phyloP scores from a whole-genome alignment of 2,888 invertebrate genomes.

The Nemapogon koenigi region DNA sequence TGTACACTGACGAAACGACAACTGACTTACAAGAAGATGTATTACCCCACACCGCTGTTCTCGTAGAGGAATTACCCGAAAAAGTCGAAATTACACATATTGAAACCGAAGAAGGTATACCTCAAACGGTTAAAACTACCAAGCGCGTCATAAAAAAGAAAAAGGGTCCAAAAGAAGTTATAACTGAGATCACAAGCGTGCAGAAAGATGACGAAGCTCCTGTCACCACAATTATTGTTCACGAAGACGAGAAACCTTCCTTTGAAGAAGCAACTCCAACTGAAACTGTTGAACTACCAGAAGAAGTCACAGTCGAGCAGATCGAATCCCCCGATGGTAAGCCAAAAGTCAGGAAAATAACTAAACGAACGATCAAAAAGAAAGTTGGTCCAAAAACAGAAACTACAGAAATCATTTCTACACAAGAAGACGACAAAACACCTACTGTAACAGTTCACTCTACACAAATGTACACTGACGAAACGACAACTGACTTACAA shows the following conservation, averaged over 20 bases:
- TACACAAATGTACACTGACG: slow-evolving; percentile 23
- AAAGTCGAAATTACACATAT: slow-evolving; percentile 30
- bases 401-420: slow-evolving; percentile 47
- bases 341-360: slow-evolving; percentile 5
- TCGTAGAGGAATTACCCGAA: slow-evolving; percentile 30
- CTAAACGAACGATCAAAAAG: slow-evolving; percentile 25
- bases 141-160: slow-evolving; percentile 26
- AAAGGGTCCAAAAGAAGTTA: slow-evolving; percentile 29
- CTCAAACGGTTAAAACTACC: slow-evolving; percentile 18
- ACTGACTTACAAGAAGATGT: slow-evolving; percentile 16
- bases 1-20: slow-evolving; percentile 24
- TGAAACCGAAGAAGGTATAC: slow-evolving; percentile 21
- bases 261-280: slow-evolving; percentile 15
- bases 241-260: slow-evolving; percentile 14
- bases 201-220: slow-evolving; percentile 25
- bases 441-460: slow-evolving; percentile 25
- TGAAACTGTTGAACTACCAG: slow-evolving; percentile 21
- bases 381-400: slow-evolving; percentile 29
- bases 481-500: slow-evolving; percentile 16
- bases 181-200: slow-evolving; percentile 29
- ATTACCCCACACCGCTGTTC: slow-evolving; percentile 2
- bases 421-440: slow-evolving; percentile 36
- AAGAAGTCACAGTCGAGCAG: slow-evolving; percentile 20
- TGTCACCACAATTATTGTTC: slow-evolving; percentile 22
- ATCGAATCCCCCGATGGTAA: neutral